A percentile compares a stretch with the other conserved stretches of the same genome.
Evolutionary conservation across 2,797 vertebrate species (phyloP).

Genomic region (Darevskia nairensis): DNA sequence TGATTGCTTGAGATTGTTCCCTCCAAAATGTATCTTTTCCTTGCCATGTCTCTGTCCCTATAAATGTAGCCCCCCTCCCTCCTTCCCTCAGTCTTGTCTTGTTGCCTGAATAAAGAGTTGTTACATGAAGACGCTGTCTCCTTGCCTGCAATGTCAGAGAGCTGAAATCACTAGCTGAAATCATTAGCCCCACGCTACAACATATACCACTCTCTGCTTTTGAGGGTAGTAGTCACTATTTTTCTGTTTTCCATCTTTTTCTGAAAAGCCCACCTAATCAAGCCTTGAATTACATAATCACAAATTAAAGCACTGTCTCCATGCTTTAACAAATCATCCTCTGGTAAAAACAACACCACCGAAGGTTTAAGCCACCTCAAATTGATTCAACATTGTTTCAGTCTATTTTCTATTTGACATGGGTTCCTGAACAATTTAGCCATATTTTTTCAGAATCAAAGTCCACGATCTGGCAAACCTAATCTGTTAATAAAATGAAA

Average conservation of each 20-base stretch:
- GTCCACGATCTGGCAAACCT: conserved; percentile 72
- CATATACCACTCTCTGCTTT: too few species aligned
- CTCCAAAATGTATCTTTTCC: too few species aligned
- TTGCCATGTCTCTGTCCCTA: too few species aligned
- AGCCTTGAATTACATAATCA: conserved; percentile 19
- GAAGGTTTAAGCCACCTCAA: conserved; percentile 29
- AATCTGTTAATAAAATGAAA: conserved; percentile 81
- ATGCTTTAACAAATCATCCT: conserved; percentile 25
- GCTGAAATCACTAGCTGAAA: too few species aligned
- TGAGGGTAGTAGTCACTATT: background rate
- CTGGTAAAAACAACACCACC: conserved; percentile 31
- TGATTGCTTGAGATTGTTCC: too few species aligned
- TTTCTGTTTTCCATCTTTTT: conserved; percentile 40
- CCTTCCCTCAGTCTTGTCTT: too few species aligned
- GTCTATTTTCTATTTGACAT: conserved; percentile 66
- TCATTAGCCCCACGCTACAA: too few species aligned
- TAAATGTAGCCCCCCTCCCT: too few species aligned
- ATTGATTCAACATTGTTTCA: conserved; percentile 57
- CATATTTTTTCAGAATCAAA: conserved; percentile 71
- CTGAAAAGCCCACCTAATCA: conserved; percentile 51
- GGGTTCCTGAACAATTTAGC: conserved; percentile 52
- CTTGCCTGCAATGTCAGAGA: too few species aligned
- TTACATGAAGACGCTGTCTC: too few species aligned
- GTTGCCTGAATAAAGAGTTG: too few species aligned
- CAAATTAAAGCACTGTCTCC: conserved; percentile 43